Evolutionary conservation across 1,140 invertebrate species (phyloP), one percentile per base, ranked within the genome.

Genomic region (Atta colombica): DNA sequence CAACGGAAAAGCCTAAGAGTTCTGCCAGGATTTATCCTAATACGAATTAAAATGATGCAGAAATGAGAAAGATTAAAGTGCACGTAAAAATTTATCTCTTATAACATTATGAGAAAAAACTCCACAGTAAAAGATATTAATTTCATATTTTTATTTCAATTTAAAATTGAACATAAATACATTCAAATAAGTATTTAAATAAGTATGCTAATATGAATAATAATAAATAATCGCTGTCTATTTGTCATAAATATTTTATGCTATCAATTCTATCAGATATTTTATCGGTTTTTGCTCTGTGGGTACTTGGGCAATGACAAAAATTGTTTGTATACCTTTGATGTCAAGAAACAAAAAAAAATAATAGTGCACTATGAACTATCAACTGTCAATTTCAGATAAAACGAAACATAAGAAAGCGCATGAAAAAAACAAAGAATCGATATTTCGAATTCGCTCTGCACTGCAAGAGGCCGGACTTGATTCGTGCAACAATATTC

Each of bases 381-480:
- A 51, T 60, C 65, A n/a, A 16, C 12, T 39, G 53, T 31, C 68
- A 39, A 72, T 72, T 60, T 82, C 25, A 45, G 10, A 28, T 28
- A 61, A 18, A 3, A 25, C 65, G 16, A 28, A 71, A 45, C 25
- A 31, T 51, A 80, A 88, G 65, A 58, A 58, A 49, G 16, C 12
- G 12, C 10, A 25, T n/a, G 12, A 21, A 18, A n/a, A 28, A 53
- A 39, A 21, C 7, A 21, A 28, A n/a, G 16, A 55, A 58, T 77
- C 69, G 4, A 14, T 77, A 60, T 58, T 77, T n/a, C 61, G 28
- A 74, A 84, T 68, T 87, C 58, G 28, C 28, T 21, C 45, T 45
- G 71, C 25, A 35, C 16, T 65, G 35, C 1, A 28, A 28, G 28
- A 58, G 35, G 21, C 58, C 53, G 28, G 51, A 28, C 28, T 3